Percentiles rank a stretch among this genome's conserved stretches.
These are phyloP conservation scores for Laticauda laticaudata DNA, from an alignment of 2,113 vertebrate species.

Conservation along the genomic window DNA sequence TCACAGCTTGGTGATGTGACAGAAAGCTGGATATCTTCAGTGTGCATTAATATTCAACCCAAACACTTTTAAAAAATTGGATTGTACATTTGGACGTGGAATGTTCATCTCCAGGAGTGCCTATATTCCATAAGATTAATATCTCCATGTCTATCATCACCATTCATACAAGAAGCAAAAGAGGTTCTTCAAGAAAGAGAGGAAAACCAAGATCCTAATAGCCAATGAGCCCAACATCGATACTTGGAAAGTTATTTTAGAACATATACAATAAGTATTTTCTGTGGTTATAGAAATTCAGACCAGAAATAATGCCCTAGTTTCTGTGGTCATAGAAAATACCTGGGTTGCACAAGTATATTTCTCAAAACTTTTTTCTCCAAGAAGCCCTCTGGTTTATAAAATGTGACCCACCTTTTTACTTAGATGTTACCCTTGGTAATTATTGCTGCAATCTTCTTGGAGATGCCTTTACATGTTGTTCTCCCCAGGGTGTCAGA, in stretches of 20 bases:
- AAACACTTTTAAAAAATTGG: background rate
- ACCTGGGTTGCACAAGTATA: background rate
- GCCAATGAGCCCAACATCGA: background rate
- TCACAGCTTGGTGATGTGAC: background rate
- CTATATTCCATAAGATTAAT: background rate
- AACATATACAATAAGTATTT: background rate
- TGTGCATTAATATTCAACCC: background rate
- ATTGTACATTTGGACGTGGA: background rate
- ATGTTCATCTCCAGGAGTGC: background rate
- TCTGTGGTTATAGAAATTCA: background rate
- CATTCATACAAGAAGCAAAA: background rate
- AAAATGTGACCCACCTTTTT: background rate
- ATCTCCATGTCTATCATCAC: background rate
- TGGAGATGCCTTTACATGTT: background rate
- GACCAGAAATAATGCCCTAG: background rate
- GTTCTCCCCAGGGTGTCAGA: background rate
- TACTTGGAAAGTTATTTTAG: background rate
- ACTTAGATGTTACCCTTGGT: background rate
- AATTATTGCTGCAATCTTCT: background rate
- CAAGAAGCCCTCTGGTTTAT: background rate
- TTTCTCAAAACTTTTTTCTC: background rate
- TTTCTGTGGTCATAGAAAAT: background rate
- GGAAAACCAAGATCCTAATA: background rate
- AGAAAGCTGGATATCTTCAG: background rate
- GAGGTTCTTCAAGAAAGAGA: background rate